phyloP scores from a whole-genome alignment of 2,797 vertebrate genomes.

The Poeciliopsis presidionis region DNA sequence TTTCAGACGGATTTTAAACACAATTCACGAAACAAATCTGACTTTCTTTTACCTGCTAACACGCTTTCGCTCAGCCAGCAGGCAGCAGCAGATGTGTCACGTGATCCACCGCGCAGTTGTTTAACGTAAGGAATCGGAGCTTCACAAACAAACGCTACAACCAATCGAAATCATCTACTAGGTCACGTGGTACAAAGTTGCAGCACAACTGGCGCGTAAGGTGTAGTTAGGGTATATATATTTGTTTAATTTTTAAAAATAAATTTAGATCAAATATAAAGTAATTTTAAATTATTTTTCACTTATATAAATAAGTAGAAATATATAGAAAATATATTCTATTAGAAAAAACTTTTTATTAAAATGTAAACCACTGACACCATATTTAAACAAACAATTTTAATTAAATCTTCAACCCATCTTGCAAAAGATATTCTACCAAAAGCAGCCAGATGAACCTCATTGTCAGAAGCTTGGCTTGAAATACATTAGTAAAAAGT shows the following conservation, averaged over 20 bases:
- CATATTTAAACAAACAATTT: not conserved
- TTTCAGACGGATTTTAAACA: not conserved
- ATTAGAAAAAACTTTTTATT: not conserved
- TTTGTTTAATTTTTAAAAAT: too few relatives aligned
- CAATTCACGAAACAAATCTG: conserved; percentile 51
- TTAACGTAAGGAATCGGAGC: conserved; percentile 54
- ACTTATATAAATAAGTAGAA: not conserved
- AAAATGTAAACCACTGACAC: not conserved
- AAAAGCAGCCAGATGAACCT: conserved; percentile 7
- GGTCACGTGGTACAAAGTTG: conserved; percentile 43
- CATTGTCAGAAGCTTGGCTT: not conserved
- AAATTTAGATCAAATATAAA: too few relatives aligned
- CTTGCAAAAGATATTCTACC: not conserved
- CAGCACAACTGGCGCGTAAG: conserved; percentile 27
- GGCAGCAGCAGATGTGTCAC: conserved; percentile 81
- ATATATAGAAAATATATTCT: too few relatives aligned
- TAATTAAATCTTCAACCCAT: not conserved
- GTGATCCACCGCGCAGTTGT: conserved; percentile 70
- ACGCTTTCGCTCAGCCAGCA: conserved; percentile 78
- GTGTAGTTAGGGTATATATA: not conserved
- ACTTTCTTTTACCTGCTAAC: conserved; percentile 84
- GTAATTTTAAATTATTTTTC: too few relatives aligned
- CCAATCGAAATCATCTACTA: conserved; percentile 35
- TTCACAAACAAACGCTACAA: not conserved
- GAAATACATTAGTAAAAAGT: not conserved